Evolutionary conservation across 2,888 invertebrate genomes (phyloP).

Genomic region (Epicampocera succincta): DNA sequence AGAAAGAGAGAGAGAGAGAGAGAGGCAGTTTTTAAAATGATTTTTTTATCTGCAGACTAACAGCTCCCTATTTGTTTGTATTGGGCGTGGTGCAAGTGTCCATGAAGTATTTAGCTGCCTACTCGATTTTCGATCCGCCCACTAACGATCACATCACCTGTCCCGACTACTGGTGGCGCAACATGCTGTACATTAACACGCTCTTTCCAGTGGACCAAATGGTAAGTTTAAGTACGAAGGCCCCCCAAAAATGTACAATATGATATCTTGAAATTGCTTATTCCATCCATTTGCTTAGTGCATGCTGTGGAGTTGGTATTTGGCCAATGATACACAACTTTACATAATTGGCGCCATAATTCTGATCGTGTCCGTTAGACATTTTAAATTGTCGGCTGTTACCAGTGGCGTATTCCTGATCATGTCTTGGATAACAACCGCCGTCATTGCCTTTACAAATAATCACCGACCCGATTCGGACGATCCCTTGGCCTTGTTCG

Average conservation of each 20-base stretch:
- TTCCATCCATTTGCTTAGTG: no score
- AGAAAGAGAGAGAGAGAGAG: no score
- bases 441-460: slow-evolving; percentile 89
- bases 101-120: slow-evolving; percentile 92
- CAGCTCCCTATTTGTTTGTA: slow-evolving; percentile 91
- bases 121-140: slow-evolving; percentile 92
- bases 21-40: no score
- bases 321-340: slow-evolving; percentile 93
- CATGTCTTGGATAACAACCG: slow-evolving; percentile 91
- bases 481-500: slow-evolving; percentile 91
- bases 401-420: slow-evolving; percentile 86
- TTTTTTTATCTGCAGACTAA: slow-evolving; percentile 85
- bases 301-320: slow-evolving; percentile 96
- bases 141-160: slow-evolving; percentile 91
- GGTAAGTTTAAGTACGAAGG: slow-evolving; percentile 83
- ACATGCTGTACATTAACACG: slow-evolving; percentile 92
- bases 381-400: slow-evolving; percentile 89
- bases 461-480: slow-evolving; percentile 90
- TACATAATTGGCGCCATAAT: slow-evolving; percentile 91
- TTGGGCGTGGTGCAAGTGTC: slow-evolving; percentile 91
- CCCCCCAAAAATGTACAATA: neutral
- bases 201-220: slow-evolving; percentile 92
- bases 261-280: slow-evolving; percentile 16
- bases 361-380: slow-evolving; percentile 89
- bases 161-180: slow-evolving; percentile 93